These are phyloP conservation scores for Octomys mimax DNA, from an alignment of 2,797 vertebrate species.

Conservation along the genomic window DNA sequence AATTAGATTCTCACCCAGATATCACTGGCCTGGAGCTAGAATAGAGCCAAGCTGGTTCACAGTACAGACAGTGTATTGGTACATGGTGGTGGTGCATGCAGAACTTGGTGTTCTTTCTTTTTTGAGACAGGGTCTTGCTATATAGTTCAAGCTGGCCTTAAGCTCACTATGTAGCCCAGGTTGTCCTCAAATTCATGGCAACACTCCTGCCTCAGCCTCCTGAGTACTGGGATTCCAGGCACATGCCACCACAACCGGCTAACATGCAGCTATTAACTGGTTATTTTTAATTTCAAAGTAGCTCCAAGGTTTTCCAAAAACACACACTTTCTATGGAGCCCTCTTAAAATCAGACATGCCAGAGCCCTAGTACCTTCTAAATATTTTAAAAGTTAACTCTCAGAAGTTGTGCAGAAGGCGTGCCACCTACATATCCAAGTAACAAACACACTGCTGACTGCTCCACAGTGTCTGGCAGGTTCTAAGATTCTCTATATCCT, in stretches of 20 bases:
- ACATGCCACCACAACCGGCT: background rate
- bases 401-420: background rate
- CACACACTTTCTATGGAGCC: background rate
- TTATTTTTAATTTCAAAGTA: constrained; percentile 23
- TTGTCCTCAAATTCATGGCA: background rate
- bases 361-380: background rate
- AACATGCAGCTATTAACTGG: background rate
- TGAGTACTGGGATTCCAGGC: background rate
- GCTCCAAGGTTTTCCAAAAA: background rate
- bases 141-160: background rate
- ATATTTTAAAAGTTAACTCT: background rate
- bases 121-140: background rate
- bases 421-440: background rate
- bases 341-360: background rate
- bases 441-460: constrained; percentile 5
- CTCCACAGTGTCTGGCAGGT: background rate
- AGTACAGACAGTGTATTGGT: background rate
- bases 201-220: background rate
- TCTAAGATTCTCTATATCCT: background rate
- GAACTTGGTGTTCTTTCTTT: background rate
- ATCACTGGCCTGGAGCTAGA: background rate
- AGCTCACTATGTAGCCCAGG: background rate
- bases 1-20: background rate
- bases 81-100: background rate
- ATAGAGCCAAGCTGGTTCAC: background rate